Percentiles rank a stretch among this genome's conserved stretches.
Conservation (phyloP, 2,888 invertebrate genomes). For the Alloscopus bannaensis region DNA sequence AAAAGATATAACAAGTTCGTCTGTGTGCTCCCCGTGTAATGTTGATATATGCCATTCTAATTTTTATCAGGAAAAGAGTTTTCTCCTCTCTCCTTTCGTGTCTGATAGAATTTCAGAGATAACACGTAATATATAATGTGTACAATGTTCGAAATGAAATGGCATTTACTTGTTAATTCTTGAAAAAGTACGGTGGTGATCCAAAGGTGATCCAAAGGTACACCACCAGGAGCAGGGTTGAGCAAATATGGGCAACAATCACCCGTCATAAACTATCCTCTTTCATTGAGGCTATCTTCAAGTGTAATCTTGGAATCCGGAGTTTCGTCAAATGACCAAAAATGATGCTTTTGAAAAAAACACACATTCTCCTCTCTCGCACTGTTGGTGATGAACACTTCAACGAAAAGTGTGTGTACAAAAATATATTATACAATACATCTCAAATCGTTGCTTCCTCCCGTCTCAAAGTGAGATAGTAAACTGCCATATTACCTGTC, state of each 20-base stretch:
- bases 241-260: constrained; percentile 65
- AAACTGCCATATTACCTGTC: no score
- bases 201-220: background rate
- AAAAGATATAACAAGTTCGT: background rate
- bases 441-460: no score
- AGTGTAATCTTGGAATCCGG: constrained; percentile 66
- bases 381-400: no score
- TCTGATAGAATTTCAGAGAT: constrained; percentile 52
- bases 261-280: constrained; percentile 62
- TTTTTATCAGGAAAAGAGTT: constrained; percentile 38
- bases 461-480: no score
- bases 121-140: constrained; percentile 7
- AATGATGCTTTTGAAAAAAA: constrained; percentile 17
- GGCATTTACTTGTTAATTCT: background rate
- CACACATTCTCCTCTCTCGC: no score
- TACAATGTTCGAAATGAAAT: constrained; percentile 4
- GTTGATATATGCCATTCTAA: constrained; percentile 27
- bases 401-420: no score
- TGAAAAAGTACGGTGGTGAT: background rate
- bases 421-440: no score
- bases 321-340: constrained; percentile 65
- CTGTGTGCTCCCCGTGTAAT: no score
- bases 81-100: no score
- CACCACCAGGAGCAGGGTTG: constrained; percentile 37
- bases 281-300: constrained; percentile 65